Evolutionary conservation across 2,113 vertebrate species (phyloP), one percentile per base, ranked within the genome.

Genomic region (Mobula hypostoma): DNA sequence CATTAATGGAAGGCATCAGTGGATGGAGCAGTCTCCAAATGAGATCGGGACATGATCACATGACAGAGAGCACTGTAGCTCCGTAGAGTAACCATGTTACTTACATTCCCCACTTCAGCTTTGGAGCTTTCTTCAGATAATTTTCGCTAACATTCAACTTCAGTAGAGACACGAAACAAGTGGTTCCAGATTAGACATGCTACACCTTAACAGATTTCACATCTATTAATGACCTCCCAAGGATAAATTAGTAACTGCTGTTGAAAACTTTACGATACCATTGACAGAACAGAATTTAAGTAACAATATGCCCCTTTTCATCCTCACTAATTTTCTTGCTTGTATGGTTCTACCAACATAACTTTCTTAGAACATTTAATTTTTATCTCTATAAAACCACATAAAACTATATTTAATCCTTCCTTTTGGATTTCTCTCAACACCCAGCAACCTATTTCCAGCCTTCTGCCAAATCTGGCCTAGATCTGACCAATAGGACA

Each of bases 401-500:
- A 12, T 79, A 17, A 79, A 36, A 36, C 77, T 90, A 66, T 14
- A 32, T 68, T 90, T 90, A 90, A 68, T 90, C 61, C 58, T 63
- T 15, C 29, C 29, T 66, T 66, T 90, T 90, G 85, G 85, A 90
- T 66, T 32, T 15, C 61, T 36, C 29, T 88, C 29, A 90, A 29
- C 77, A 19, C 85, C n/a, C 1, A 32, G 85, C 85, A 90, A 90
- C 85, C 85, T 90, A 61, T 66, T 90, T 63, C 85, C 61, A 36
- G 85, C 1, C 29, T 68, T 90, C 85, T 90, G 85, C 85, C 85
- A 90, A 90, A 66, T 90, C 61, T 90, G 85, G 85, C 15, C 85
- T 90, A 15, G 61, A 90, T 90, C 85, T 90, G 85, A 90, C 85
- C 85, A 90, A 5, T 19, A 90, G 14, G 63, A 90, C 61, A 66